Percentiles rank a stretch among this genome's conserved stretches.
Conservation (phyloP, 2,113 vertebrate species). For the Hepsetus odoe region DNA sequence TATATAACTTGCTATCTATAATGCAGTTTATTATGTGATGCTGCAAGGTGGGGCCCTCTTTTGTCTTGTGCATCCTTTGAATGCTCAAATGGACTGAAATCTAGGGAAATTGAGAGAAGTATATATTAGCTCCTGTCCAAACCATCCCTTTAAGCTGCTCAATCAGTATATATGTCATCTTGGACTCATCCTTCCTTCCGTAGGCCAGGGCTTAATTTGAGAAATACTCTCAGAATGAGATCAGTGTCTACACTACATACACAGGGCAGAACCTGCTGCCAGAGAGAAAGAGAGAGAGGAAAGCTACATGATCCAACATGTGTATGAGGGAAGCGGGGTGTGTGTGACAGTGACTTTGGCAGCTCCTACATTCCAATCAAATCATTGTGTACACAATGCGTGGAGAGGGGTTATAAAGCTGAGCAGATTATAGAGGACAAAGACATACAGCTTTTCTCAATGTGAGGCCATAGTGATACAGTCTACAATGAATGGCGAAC, state of each 20-base stretch:
- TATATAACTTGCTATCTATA: too few relatives aligned
- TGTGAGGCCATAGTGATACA: not conserved
- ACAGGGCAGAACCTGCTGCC: not conserved
- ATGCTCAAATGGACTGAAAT: too few relatives aligned
- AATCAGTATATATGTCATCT: not conserved
- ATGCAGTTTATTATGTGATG: too few relatives aligned
- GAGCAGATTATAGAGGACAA: conserved; percentile 47
- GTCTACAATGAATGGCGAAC: not conserved
- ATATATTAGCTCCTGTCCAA: too few relatives aligned
- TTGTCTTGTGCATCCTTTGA: too few relatives aligned
- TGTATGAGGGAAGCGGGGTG: conserved; percentile 39
- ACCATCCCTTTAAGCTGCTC: not conserved
- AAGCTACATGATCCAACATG: conserved; percentile 51
- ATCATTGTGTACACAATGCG: conserved; percentile 53
- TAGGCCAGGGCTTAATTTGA: conserved; percentile 25
- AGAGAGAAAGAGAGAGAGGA: conserved; percentile 24
- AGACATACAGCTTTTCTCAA: conserved; percentile 14
- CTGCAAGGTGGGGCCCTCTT: too few relatives aligned
- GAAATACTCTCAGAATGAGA: conserved; percentile 39
- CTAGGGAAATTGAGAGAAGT: too few relatives aligned
- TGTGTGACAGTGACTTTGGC: conserved; percentile 53
- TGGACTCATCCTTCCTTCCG: not conserved
- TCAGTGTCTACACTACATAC: conserved; percentile 20
- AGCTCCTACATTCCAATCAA: conserved; percentile 53
- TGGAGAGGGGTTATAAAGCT: conserved; percentile 9